A percentile compares a stretch with the other conserved stretches of the same genome.
phyloP scores from a whole-genome alignment of 2,113 vertebrate species.

The Brachyistius frenatus region DNA sequence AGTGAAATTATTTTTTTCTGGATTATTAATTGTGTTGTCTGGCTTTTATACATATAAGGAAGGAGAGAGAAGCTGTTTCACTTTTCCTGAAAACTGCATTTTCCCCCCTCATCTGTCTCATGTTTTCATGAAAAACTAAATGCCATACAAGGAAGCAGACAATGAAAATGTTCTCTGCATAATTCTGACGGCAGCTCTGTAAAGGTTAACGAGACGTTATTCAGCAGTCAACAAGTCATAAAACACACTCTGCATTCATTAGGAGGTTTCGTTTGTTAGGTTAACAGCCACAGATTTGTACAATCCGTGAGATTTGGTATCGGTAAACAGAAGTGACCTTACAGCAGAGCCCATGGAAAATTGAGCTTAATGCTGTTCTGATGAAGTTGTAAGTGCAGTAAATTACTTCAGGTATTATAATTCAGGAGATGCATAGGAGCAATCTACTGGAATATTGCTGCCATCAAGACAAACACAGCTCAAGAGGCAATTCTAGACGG shows the following conservation, averaged over 20 bases:
- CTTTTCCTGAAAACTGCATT: conserved; percentile 14
- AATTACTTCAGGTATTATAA: conserved; percentile 22
- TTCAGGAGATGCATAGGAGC: conserved; percentile 20
- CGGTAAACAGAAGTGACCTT: conserved; percentile 45
- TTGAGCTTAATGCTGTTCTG: conserved; percentile 18
- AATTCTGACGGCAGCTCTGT: conserved; percentile 3
- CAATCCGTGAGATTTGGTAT: conserved; percentile 8
- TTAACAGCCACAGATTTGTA: conserved; percentile 12
- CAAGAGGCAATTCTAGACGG: conserved; percentile 34
- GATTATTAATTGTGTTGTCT: no score
- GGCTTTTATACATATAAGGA: background rate
- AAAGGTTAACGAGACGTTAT: conserved; percentile 58
- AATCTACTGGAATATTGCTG: conserved; percentile 15
- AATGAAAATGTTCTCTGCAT: conserved; percentile 38
- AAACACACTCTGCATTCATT: conserved; percentile 28
- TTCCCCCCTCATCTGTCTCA: conserved; percentile 29
- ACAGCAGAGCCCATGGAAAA: conserved; percentile 9
- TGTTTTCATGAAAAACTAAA: conserved; percentile 62
- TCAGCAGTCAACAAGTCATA: conserved; percentile 12
- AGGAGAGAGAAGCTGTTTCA: background rate
- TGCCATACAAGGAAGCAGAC: conserved; percentile 34
- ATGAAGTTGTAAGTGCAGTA: conserved; percentile 20
- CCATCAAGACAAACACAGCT: conserved; percentile 36
- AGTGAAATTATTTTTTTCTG: no score
- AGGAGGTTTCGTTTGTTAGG: conserved; percentile 1